phyloP scores from a whole-genome alignment of 2,113 vertebrate species.

The Bambusicola thoracicus region DNA sequence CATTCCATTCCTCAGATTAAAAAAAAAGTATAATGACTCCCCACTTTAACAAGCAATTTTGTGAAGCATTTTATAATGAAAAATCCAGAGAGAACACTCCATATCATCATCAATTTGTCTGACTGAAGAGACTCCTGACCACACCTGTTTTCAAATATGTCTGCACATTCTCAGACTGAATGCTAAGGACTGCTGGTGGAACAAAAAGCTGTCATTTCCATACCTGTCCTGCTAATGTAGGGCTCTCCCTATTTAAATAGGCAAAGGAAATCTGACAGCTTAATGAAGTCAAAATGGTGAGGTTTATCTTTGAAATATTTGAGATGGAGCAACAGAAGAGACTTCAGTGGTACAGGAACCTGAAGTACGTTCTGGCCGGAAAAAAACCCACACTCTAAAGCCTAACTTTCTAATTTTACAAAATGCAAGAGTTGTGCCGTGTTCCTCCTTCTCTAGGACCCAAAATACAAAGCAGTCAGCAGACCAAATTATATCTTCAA shows the following conservation, averaged over 20 bases:
- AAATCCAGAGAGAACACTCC: neutral
- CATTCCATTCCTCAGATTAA: neutral
- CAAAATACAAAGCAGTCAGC: slow-evolving; percentile 1
- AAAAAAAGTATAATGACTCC: neutral
- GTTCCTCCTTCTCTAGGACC: neutral
- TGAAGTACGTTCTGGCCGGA: neutral
- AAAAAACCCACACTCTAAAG: neutral
- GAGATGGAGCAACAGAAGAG: neutral
- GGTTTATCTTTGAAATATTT: neutral
- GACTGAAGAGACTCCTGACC: neutral
- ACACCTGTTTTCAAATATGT: neutral
- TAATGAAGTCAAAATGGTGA: neutral
- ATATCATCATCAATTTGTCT: neutral
- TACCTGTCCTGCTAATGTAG: neutral
- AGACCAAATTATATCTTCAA: neutral
- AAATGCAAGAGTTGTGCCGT: neutral
- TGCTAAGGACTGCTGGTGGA: neutral
- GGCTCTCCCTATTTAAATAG: neutral
- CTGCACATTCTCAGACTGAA: neutral
- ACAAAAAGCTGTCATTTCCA: neutral
- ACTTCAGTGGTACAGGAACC: neutral
- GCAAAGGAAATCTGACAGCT: neutral
- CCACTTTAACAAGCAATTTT: neutral
- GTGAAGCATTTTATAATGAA: neutral
- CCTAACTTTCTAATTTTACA: neutral